Evolutionary conservation across 1,140 invertebrate species (phyloP), one percentile per base, ranked within the genome.

Genomic region (Vanessa atalanta): DNA sequence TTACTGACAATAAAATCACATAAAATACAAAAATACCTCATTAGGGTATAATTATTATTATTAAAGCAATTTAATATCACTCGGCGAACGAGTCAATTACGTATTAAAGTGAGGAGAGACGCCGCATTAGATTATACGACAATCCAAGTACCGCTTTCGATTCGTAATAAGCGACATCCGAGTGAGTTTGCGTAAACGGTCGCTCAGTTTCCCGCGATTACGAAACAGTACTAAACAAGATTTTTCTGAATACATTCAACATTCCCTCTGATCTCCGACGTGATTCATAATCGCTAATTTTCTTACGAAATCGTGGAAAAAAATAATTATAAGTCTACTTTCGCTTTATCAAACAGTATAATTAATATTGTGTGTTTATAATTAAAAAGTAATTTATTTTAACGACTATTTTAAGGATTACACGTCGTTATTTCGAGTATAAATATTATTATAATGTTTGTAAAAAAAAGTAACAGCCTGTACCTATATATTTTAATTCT

Each of bases 111-210:
- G 26, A n/a, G 57, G 13, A 61, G 15, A 37, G 16, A 13, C 26
- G 23, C 31, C 31, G 57, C 13, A 61, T 37, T 37, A 61, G 23
- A 31, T 31, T 37, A 12, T 61, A 37, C 57, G 13, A 61, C 57
- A 61, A 61, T 61, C 13, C 23, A n/a, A 26, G 23, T 61, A 15
- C 57, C 5, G 15, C 57, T 61, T 61, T 61, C 57, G 8, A 61
- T 76, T 60, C 68, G 78, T 85, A 88, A 88, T 85, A 73, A 73
- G 61, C 83, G 70, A 86, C 84, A 86, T 88, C 86, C 86, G 82
- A 68, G 37, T 20, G 2, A 16, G 43, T 72, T 63, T 70, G 47
- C 68, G 85, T 82, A 82, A 84, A 61, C 20, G 31, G 13, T 51
- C 43, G 43, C 47, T 14, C 31, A 55, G 50, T 80, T 84, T 83